These are phyloP conservation scores for Apodemus agrarius DNA, from an alignment of 2,797 vertebrate species.

Conservation along the genomic window DNA sequence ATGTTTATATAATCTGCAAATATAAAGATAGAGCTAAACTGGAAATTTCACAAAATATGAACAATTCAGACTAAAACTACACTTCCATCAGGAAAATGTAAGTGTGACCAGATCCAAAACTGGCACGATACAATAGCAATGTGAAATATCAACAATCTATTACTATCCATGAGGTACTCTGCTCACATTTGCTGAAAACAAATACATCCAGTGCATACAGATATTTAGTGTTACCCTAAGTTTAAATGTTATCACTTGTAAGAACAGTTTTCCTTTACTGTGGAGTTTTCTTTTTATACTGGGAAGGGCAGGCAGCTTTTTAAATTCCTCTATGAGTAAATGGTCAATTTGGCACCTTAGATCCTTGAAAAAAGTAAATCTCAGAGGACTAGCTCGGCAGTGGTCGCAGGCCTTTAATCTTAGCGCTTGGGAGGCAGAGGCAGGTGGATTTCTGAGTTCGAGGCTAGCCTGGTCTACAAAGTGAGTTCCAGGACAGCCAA, in stretches of 20 bases:
- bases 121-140: conserved; percentile 24
- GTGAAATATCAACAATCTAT: conserved; percentile 31
- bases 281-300: conserved; percentile 43
- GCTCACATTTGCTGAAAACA: conserved; percentile 24
- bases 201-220: conserved; percentile 20
- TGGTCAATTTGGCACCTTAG: neutral
- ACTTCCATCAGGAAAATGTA: conserved; percentile 47
- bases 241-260: conserved; percentile 52
- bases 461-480: too few species aligned
- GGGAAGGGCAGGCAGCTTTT: too few species aligned
- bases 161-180: conserved; percentile 27
- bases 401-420: too few species aligned
- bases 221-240: conserved; percentile 38
- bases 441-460: too few species aligned
- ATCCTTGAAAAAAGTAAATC: conserved; percentile 7
- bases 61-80: conserved; percentile 40
- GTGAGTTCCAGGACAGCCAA: too few species aligned
- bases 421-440: too few species aligned
- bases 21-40: conserved; percentile 30
- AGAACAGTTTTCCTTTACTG: conserved; percentile 47
- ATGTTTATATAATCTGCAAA: conserved; percentile 38
- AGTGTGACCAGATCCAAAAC: conserved; percentile 44
- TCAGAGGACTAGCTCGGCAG: neutral
- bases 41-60: neutral
- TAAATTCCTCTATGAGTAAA: conserved; percentile 2